These are phyloP conservation scores for Steinernema carpocapsae DNA, from an alignment of 2,888 invertebrate genomes.

Conservation along the genomic window DNA sequence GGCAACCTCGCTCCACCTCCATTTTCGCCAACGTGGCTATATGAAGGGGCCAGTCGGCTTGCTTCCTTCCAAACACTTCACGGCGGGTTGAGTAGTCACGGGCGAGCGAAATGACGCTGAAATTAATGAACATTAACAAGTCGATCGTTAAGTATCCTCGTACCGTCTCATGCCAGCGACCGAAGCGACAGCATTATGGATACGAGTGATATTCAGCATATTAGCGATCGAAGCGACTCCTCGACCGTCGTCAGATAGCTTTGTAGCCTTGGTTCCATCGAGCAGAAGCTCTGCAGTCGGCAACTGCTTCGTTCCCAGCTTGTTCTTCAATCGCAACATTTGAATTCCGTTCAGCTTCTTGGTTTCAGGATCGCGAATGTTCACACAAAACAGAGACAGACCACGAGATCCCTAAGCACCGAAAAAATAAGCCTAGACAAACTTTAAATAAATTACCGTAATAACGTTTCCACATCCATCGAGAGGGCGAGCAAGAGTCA, in stretches of 20 bases:
- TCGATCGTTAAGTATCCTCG: not conserved
- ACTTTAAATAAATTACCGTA: slow-evolving; percentile 41
- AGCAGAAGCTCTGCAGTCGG: slow-evolving; percentile 74
- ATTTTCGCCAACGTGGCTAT: slow-evolving; percentile 72
- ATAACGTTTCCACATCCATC: slow-evolving; percentile 68
- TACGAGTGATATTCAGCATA: slow-evolving; percentile 73
- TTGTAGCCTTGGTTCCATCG: slow-evolving; percentile 69
- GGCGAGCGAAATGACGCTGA: slow-evolving; percentile 72
- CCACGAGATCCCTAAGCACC: slow-evolving; percentile 72
- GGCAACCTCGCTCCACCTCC: slow-evolving; percentile 73
- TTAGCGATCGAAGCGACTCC: slow-evolving; percentile 73
- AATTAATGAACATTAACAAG: slow-evolving; percentile 41
- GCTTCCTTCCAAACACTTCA: slow-evolving; percentile 72
- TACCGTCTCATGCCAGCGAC: slow-evolving; percentile 63
- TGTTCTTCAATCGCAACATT: slow-evolving; percentile 73
- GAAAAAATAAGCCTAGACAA: no score
- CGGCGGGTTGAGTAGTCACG: slow-evolving; percentile 72
- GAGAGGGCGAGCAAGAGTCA: slow-evolving; percentile 73
- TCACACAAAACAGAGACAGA: slow-evolving; percentile 73
- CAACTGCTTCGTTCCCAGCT: slow-evolving; percentile 74
- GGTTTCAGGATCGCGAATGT: slow-evolving; percentile 69
- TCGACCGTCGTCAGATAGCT: slow-evolving; percentile 71
- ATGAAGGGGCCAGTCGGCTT: slow-evolving; percentile 73
- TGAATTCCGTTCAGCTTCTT: slow-evolving; percentile 73
- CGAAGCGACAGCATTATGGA: slow-evolving; percentile 73